phyloP scores from a whole-genome alignment of 2,888 invertebrate genomes.

The Drosophila aldrichi region DNA sequence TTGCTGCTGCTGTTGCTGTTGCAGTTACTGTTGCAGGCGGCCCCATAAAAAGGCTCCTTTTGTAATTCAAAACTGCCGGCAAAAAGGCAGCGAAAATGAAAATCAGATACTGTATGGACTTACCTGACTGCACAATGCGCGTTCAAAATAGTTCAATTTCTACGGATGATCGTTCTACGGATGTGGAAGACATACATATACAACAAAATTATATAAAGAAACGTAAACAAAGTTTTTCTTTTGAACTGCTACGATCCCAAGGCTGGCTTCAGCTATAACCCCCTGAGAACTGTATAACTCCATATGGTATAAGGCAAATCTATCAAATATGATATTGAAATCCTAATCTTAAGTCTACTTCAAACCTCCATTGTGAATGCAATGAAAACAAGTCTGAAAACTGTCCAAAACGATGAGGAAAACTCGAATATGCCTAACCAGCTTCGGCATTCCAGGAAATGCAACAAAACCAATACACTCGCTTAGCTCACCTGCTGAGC shows the following conservation, averaged over 20 bases:
- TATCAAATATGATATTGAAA: background rate
- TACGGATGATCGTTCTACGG: too few species aligned
- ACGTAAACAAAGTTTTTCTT: background rate
- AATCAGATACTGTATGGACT: background rate
- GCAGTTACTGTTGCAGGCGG: constrained; percentile 38
- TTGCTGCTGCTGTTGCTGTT: background rate
- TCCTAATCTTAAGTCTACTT: background rate
- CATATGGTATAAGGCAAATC: background rate
- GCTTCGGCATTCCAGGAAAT: background rate
- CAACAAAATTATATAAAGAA: too few species aligned
- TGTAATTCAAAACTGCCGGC: constrained; percentile 74
- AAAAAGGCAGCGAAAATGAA: constrained; percentile 28
- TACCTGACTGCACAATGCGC: background rate
- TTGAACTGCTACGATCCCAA: background rate
- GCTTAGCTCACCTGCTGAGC: background rate
- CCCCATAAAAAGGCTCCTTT: constrained; percentile 70
- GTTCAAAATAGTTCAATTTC: background rate
- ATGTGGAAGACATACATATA: too few species aligned
- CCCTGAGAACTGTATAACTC: background rate
- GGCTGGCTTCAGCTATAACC: background rate
- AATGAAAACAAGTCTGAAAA: background rate
- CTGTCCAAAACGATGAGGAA: background rate
- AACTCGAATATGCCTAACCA: background rate
- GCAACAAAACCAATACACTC: background rate
- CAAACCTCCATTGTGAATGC: background rate